These are phyloP conservation scores for Heliconius cydno DNA, from an alignment of 2,888 invertebrate species.

Conservation along the genomic window DNA sequence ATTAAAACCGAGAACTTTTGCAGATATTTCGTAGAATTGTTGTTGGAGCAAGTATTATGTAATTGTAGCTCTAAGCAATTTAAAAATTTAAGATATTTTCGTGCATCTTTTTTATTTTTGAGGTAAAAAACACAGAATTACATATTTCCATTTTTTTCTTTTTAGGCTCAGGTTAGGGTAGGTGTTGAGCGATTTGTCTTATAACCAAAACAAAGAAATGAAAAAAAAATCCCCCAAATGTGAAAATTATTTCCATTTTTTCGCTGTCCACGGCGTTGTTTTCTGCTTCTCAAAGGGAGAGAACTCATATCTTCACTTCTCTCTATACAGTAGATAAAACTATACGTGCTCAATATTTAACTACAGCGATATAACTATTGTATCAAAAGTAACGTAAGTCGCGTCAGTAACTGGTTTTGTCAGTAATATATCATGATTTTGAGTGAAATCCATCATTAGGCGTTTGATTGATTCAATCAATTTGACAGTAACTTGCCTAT, in stretches of 20 bases:
- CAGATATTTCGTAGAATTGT: not conserved
- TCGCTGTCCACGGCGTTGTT: no score
- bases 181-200: no score
- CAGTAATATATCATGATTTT: constrained; percentile 32
- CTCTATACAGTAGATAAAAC: not conserved
- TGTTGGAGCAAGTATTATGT: not conserved
- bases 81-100: not conserved
- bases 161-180: no score
- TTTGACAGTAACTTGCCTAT: constrained; percentile 16
- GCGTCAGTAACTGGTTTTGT: constrained; percentile 9
- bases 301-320: not conserved
- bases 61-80: not conserved
- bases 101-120: not conserved
- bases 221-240: no score
- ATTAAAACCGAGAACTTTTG: not conserved
- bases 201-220: no score
- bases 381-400: constrained; percentile 5
- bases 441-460: constrained; percentile 24
- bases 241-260: no score
- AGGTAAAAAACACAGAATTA: no score
- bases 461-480: constrained; percentile 28
- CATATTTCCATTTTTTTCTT: no score
- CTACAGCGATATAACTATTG: not conserved
- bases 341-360: not conserved
- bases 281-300: not conserved